These are phyloP conservation scores for Corythaeola cristata DNA, from an alignment of 2,113 vertebrate genomes.

Conservation along the genomic window DNA sequence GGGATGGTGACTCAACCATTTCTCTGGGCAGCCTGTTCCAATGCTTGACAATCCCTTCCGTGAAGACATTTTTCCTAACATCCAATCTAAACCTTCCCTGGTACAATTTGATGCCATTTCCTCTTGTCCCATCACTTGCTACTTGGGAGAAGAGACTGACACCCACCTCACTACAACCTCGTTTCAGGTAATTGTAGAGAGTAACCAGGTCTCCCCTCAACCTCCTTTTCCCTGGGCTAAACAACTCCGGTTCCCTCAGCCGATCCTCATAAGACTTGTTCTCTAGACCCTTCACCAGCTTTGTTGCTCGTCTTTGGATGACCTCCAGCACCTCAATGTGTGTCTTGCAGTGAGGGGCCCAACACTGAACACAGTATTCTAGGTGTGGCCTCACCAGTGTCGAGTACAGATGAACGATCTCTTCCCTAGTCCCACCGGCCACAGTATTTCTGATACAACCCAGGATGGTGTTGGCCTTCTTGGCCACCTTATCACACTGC, in stretches of 20 bases:
- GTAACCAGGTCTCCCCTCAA: accelerated
- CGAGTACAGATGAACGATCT: background rate
- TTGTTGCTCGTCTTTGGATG: accelerated
- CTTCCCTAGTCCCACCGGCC: background rate
- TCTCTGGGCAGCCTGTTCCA: background rate
- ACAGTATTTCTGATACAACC: background rate
- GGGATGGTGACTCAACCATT: background rate
- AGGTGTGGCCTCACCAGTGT: background rate
- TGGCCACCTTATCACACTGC: background rate
- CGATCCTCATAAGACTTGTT: accelerated
- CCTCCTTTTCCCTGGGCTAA: background rate
- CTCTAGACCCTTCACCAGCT: background rate
- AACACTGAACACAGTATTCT: background rate
- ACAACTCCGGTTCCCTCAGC: background rate
- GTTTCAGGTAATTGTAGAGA: background rate
- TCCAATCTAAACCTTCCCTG: background rate
- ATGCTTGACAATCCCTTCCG: accelerated
- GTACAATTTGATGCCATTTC: accelerated
- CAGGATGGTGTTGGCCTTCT: background rate
- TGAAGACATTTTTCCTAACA: background rate
- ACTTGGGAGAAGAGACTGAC: accelerated
- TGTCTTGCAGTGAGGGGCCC: accelerated
- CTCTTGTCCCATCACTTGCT: background rate
- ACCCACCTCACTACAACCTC: accelerated
- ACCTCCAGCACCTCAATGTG: accelerated